These are phyloP conservation scores for Acrocephalus scirpaceus DNA, from an alignment of 2,797 vertebrate genomes.

Conservation along the genomic window DNA sequence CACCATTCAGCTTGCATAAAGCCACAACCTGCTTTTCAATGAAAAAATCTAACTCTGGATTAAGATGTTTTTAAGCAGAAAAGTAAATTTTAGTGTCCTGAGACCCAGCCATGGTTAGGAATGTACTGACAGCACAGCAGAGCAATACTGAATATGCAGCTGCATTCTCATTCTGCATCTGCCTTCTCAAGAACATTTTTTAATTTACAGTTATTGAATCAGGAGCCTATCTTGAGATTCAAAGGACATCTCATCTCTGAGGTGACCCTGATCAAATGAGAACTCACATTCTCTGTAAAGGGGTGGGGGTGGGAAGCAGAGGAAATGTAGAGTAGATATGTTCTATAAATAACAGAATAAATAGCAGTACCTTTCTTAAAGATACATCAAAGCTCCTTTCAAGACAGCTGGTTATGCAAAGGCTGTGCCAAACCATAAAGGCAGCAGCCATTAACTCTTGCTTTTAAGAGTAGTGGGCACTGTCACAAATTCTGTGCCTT, in stretches of 20 bases:
- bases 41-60: background rate
- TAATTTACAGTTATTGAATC: background rate
- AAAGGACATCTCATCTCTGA: background rate
- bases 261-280: background rate
- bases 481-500: background rate
- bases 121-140: background rate
- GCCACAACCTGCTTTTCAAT: background rate
- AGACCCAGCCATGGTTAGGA: background rate
- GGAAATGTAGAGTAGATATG: background rate
- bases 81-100: background rate
- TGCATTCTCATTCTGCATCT: background rate
- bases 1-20: background rate
- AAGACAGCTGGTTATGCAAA: background rate
- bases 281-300: background rate
- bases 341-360: constrained; percentile 2
- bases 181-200: background rate
- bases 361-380: background rate
- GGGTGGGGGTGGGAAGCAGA: background rate
- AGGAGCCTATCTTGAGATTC: background rate
- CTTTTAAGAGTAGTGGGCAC: background rate
- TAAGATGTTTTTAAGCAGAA: background rate
- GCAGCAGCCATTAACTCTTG: background rate
- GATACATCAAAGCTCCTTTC: background rate
- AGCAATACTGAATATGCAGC: background rate
- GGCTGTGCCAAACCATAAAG: background rate